Percentiles rank a stretch among this genome's conserved stretches.
These are phyloP conservation scores for Drymonia ruficornis DNA, from an alignment of 2,888 invertebrate genomes.

Conservation along the genomic window DNA sequence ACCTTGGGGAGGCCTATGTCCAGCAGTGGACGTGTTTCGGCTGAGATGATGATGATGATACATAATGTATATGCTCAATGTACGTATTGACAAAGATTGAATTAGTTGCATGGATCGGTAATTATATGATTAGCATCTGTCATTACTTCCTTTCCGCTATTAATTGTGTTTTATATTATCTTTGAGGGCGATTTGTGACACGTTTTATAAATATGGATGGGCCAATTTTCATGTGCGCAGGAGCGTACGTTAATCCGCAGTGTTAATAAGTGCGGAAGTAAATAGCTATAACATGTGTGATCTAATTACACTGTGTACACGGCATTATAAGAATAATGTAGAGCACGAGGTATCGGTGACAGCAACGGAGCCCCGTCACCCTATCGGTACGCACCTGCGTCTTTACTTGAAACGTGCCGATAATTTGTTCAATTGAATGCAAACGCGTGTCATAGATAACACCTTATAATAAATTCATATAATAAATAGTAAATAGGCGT, in stretches of 20 bases:
- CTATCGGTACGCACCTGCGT: slow-evolving; percentile 42
- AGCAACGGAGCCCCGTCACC: slow-evolving; percentile 54
- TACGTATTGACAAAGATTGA: slow-evolving; percentile 28
- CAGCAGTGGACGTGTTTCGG: too few species aligned
- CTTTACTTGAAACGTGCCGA: slow-evolving; percentile 47
- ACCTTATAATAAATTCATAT: slow-evolving; percentile 17
- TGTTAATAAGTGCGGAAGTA: slow-evolving; percentile 32
- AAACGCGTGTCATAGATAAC: slow-evolving; percentile 50
- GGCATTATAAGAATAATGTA: slow-evolving; percentile 56
- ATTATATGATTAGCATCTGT: slow-evolving; percentile 24
- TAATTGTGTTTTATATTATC: slow-evolving; percentile 11
- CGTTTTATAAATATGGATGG: slow-evolving; percentile 28
- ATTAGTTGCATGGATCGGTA: slow-evolving; percentile 10
- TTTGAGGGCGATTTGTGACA: slow-evolving; percentile 12
- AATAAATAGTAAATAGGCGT: too few species aligned
- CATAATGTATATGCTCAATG: not conserved
- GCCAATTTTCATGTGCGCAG: slow-evolving; percentile 43
- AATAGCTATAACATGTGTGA: slow-evolving; percentile 43
- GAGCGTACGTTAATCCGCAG: slow-evolving; percentile 26
- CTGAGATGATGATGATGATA: too few species aligned
- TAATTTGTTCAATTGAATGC: slow-evolving; percentile 44
- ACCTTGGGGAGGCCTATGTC: too few species aligned
- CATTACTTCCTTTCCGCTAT: slow-evolving; percentile 9
- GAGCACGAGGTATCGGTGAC: slow-evolving; percentile 67
- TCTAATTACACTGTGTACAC: slow-evolving; percentile 57